These are phyloP conservation scores for Myiotriccus ornatus DNA, from an alignment of 2,797 vertebrate genomes.

Conservation along the genomic window DNA sequence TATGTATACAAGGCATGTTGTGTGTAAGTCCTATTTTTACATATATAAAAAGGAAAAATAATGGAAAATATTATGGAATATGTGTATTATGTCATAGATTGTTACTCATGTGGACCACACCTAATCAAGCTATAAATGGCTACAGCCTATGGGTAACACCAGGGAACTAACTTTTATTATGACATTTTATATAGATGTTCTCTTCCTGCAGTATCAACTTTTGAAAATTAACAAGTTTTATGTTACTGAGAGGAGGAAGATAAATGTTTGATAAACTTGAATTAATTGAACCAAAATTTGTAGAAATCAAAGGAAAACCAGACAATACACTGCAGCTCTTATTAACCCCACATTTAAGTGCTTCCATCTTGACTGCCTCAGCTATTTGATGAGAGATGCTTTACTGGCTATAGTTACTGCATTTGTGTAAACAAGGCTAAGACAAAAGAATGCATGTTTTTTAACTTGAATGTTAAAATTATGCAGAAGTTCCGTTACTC, in stretches of 20 bases:
- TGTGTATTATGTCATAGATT: neutral
- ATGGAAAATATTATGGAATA: neutral
- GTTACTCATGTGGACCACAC: neutral
- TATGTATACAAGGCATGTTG: neutral
- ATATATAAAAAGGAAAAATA: neutral
- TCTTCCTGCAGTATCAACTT: neutral
- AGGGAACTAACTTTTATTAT: neutral
- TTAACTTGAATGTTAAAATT: conserved; percentile 35
- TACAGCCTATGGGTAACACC: neutral
- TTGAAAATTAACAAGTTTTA: neutral
- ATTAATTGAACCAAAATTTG: neutral
- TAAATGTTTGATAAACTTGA: neutral
- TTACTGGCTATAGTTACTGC: conserved; percentile 60
- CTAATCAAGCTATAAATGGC: neutral
- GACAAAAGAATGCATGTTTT: conserved; percentile 69
- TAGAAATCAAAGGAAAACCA: neutral
- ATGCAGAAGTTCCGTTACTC: neutral
- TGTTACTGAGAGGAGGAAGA: neutral
- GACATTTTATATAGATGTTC: neutral
- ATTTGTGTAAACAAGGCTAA: conserved; percentile 59
- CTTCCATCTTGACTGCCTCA: conserved; percentile 55
- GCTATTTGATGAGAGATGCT: conserved; percentile 61
- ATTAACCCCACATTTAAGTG: conserved; percentile 58
- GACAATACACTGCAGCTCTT: conserved; percentile 3
- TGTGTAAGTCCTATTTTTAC: neutral